Conservation (phyloP, 2,888 invertebrate species). For the Eutolmus rufibarbis region DNA sequence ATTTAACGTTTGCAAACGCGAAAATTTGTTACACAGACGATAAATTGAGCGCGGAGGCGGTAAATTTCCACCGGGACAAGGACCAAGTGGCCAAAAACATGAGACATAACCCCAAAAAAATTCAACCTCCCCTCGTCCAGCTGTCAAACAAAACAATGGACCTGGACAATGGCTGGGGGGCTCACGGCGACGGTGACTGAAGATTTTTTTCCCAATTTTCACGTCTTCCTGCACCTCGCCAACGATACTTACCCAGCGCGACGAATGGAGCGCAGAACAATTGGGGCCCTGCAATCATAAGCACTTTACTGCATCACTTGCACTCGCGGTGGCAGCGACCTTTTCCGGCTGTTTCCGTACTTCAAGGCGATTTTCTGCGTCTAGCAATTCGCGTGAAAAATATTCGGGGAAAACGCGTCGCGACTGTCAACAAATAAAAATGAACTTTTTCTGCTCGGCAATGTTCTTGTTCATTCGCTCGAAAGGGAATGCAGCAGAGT, state of each 20-base stretch:
- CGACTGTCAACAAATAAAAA: constrained; percentile 39
- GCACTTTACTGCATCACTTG: neutral
- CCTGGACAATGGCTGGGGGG: neutral
- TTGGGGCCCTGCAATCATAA: neutral
- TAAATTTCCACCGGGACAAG: neutral
- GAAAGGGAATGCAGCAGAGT: neutral
- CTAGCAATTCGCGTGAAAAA: neutral
- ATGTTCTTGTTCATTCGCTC: neutral
- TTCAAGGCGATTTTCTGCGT: neutral
- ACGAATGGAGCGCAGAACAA: neutral
- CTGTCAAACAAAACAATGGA: neutral
- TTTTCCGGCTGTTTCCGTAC: neutral
- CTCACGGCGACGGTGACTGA: neutral
- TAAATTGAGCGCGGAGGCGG: neutral
- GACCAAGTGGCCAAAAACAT: neutral
- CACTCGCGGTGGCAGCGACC: neutral
- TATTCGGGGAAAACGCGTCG: constrained; percentile 25
- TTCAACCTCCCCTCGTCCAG: neutral
- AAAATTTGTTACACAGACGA: neutral
- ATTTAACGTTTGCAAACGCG: neutral
- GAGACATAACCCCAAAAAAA: neutral
- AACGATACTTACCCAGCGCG: neutral
- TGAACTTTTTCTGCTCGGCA: neutral
- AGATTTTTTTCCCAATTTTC: neutral
- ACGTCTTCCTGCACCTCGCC: neutral